Evolutionary conservation across 2,113 vertebrate genomes (phyloP).

Genomic region (Eulacestoma nigropectus): DNA sequence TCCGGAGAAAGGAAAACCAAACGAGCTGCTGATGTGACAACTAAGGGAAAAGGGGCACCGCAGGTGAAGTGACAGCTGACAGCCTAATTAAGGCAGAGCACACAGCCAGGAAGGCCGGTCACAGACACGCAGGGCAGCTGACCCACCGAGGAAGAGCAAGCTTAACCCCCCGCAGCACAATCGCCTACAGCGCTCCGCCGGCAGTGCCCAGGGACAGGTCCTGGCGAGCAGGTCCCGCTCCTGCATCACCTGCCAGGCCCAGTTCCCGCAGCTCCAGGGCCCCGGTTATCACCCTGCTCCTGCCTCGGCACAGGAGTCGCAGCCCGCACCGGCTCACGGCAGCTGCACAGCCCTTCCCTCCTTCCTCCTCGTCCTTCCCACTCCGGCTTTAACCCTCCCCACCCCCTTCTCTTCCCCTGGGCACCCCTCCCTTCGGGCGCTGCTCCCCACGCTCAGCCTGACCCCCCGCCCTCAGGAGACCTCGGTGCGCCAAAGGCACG

Average conservation of each 20-base stretch:
- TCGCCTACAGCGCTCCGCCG: accelerated
- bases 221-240: background rate
- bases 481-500: accelerated
- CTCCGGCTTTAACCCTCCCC: background rate
- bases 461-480: background rate
- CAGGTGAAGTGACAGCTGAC: background rate
- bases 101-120: background rate
- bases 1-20: background rate
- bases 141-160: background rate
- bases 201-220: background rate
- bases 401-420: accelerated
- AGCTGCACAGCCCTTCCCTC: background rate
- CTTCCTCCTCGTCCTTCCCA: background rate
- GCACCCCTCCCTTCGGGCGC: background rate
- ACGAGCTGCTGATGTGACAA: accelerated
- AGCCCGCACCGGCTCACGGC: background rate
- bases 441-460: background rate
- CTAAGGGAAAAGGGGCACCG: background rate
- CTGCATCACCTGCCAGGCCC: background rate
- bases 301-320: background rate
- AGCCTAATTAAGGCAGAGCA: background rate
- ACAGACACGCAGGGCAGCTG: background rate
- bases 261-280: background rate
- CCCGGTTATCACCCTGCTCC: background rate
- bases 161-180: background rate